Conservation (phyloP, 2,113 vertebrate genomes). For the Cercocebus atys region DNA sequence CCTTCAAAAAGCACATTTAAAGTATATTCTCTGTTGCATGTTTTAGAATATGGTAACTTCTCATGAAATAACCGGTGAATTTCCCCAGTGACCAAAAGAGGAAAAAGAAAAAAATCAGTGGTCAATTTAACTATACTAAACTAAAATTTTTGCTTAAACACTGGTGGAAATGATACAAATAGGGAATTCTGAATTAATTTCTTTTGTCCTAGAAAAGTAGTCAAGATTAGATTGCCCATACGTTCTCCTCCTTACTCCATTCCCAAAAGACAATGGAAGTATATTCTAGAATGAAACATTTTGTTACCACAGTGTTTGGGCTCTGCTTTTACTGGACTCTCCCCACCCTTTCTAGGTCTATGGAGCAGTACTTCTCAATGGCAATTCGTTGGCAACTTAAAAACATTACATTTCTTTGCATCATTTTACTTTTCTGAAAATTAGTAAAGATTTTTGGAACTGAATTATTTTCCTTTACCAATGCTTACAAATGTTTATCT, state of each 20-base stretch:
- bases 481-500: background rate
- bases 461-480: background rate
- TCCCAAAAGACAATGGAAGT: background rate
- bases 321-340: background rate
- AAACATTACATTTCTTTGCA: background rate
- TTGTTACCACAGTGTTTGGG: background rate
- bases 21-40: background rate
- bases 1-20: background rate
- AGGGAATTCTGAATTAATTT: conserved; percentile 1
- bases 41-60: conserved; percentile 6
- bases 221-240: background rate
- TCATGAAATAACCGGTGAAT: conserved; percentile 10
- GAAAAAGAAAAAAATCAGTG: background rate
- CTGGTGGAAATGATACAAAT: background rate
- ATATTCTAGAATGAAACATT: background rate
- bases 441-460: background rate
- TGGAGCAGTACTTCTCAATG: background rate
- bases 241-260: background rate
- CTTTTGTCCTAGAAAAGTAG: background rate
- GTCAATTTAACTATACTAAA: background rate
- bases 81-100: background rate
- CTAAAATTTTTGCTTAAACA: conserved; percentile 9
- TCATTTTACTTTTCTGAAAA: conserved; percentile 1
- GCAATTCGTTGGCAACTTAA: background rate
- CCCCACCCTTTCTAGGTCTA: background rate